Percentiles rank a stretch among this genome's conserved stretches.
These are phyloP conservation scores for Xanthorhoe designata DNA, from an alignment of 2,888 invertebrate genomes.

Conservation along the genomic window DNA sequence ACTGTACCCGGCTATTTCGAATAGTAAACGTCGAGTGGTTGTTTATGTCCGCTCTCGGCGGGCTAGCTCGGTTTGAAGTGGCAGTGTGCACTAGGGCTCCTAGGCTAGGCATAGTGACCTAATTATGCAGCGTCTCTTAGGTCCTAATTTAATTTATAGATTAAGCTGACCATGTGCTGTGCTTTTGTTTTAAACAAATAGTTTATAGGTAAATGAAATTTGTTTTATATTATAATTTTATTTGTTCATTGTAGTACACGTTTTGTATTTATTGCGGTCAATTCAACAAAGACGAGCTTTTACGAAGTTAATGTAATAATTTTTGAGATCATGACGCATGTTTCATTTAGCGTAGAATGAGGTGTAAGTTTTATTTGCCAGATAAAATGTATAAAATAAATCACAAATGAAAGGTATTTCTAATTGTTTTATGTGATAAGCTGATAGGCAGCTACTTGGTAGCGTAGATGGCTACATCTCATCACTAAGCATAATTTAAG, in stretches of 20 bases:
- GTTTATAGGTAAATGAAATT: constrained; percentile 80
- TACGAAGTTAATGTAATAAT: constrained; percentile 66
- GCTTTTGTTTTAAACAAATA: constrained; percentile 84
- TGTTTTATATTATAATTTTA: constrained; percentile 69
- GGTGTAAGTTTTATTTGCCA: constrained; percentile 71
- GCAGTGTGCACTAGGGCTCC: constrained; percentile 75
- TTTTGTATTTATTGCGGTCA: constrained; percentile 82
- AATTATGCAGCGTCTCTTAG: constrained; percentile 71
- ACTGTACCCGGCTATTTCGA: neutral
- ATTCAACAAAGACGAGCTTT: constrained; percentile 75
- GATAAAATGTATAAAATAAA: constrained; percentile 69
- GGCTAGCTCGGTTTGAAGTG: constrained; percentile 50
- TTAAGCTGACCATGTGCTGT: constrained; percentile 85
- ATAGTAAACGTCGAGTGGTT: neutral
- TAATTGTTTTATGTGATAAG: constrained; percentile 73
- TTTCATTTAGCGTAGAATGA: constrained; percentile 66
- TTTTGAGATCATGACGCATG: constrained; percentile 64
- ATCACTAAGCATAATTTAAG: constrained; percentile 73
- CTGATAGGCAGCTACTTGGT: constrained; percentile 77
- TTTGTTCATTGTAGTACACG: constrained; percentile 63
- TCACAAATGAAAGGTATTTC: constrained; percentile 76
- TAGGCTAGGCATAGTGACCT: constrained; percentile 76
- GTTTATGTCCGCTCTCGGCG: neutral
- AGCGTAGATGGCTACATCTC: constrained; percentile 76
- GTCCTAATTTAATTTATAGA: constrained; percentile 76